A percentile compares a stretch with the other conserved stretches of the same genome.
Evolutionary conservation across 2,797 vertebrate species (phyloP).

Genomic region (Falco rusticolus): DNA sequence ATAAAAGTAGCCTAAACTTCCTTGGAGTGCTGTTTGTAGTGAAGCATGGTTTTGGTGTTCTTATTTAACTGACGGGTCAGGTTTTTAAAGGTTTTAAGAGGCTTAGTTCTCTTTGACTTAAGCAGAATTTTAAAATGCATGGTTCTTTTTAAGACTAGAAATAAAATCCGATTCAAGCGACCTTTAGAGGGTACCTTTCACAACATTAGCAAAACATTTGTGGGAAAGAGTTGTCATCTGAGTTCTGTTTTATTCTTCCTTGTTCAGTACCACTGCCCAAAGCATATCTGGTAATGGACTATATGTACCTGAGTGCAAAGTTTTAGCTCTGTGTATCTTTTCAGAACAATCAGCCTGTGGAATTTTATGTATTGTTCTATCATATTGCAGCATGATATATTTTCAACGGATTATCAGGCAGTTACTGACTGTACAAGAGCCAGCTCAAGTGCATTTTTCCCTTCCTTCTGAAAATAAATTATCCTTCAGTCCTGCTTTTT

Average conservation of each 20-base stretch:
- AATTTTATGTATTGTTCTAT: background rate
- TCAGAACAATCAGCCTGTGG: background rate
- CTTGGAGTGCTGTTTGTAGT: background rate
- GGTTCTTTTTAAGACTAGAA: background rate
- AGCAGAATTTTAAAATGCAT: background rate
- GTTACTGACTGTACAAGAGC: background rate
- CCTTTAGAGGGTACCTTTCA: background rate
- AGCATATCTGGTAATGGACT: background rate
- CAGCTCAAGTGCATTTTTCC: background rate
- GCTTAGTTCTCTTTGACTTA: background rate
- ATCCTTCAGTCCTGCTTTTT: background rate
- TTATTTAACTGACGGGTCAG: background rate
- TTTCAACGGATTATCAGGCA: background rate
- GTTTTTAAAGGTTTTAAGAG: background rate
- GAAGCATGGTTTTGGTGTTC: background rate
- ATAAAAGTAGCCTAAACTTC: background rate
- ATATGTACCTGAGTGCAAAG: background rate
- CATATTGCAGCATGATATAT: background rate
- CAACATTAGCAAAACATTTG: background rate
- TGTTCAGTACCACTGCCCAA: background rate
- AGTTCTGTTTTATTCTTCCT: background rate
- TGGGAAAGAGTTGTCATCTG: background rate
- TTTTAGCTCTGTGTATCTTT: background rate
- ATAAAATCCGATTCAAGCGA: background rate
- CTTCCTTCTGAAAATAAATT: background rate